A percentile compares a stretch with the other conserved stretches of the same genome.
phyloP scores from a whole-genome alignment of 2,888 invertebrate genomes.

The Apodemia zela region DNA sequence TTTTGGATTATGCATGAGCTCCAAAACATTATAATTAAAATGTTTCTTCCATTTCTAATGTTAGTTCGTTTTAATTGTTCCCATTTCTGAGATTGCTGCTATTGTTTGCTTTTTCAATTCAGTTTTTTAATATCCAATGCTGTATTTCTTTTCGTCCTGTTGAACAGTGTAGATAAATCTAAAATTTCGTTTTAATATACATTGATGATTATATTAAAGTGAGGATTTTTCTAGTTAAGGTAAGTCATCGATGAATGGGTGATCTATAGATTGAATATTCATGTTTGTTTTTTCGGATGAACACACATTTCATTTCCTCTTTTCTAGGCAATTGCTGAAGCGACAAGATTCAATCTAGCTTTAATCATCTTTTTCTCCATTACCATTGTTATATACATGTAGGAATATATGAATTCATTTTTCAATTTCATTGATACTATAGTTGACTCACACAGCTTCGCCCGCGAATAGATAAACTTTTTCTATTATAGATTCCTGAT shows the following conservation, averaged over 20 bases:
- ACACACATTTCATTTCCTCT: conserved; percentile 26
- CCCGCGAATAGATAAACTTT: too few species aligned
- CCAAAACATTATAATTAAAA: background rate
- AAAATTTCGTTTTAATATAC: background rate
- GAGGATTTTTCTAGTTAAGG: background rate
- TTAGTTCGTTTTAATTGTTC: conserved; percentile 19
- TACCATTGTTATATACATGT: background rate
- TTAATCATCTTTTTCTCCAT: conserved; percentile 26
- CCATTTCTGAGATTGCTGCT: conserved; percentile 20
- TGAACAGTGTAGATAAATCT: background rate
- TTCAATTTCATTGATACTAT: too few species aligned
- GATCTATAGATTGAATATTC: background rate
- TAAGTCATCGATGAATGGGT: background rate
- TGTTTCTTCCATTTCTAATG: conserved; percentile 14
- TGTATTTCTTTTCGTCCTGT: background rate
- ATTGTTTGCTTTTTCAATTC: conserved; percentile 19
- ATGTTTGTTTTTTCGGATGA: conserved; percentile 7
- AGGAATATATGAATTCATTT: too few species aligned
- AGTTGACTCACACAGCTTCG: too few species aligned
- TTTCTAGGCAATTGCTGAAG: conserved; percentile 24
- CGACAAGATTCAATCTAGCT: conserved; percentile 33
- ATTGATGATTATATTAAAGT: background rate
- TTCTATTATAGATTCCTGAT: too few species aligned
- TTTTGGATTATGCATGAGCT: background rate
- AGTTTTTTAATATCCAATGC: conserved; percentile 16